Percentiles rank a stretch among this genome's conserved stretches.
Conservation (phyloP, 64 coral and sea anemone genomes). For the Orbicella faveolata region DNA sequence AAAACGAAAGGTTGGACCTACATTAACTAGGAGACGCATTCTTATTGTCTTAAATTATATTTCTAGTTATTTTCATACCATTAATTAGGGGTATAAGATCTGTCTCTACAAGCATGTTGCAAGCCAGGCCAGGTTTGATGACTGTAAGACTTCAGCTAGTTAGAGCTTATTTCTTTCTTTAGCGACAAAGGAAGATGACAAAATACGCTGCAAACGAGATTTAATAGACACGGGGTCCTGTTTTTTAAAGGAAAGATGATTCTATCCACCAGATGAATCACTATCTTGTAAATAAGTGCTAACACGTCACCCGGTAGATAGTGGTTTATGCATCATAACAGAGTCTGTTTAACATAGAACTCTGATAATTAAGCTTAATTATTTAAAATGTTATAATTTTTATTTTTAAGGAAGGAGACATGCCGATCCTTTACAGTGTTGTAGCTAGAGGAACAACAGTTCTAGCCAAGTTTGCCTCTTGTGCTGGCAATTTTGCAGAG, state of each 20-base stretch:
- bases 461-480: constrained; percentile 93
- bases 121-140: no score
- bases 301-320: no score
- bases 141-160: no score
- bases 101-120: not conserved
- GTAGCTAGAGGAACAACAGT: constrained; percentile 95
- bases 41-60: not conserved
- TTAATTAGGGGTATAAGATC: not conserved
- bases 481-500: constrained; percentile 99
- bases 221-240: no score
- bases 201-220: no score
- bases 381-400: not conserved
- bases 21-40: not conserved
- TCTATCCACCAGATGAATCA: no score
- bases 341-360: no score
- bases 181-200: not conserved
- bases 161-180: not conserved
- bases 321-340: no score
- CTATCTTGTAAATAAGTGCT: no score
- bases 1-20: constrained; percentile 1
- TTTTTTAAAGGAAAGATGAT: no score
- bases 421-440: constrained; percentile 96
- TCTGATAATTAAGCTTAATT: no score
- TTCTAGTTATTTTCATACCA: not conserved
- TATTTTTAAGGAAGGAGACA: constrained; percentile 20